These are phyloP conservation scores for Leiothrix lutea DNA, from an alignment of 2,113 vertebrate species.

Conservation along the genomic window DNA sequence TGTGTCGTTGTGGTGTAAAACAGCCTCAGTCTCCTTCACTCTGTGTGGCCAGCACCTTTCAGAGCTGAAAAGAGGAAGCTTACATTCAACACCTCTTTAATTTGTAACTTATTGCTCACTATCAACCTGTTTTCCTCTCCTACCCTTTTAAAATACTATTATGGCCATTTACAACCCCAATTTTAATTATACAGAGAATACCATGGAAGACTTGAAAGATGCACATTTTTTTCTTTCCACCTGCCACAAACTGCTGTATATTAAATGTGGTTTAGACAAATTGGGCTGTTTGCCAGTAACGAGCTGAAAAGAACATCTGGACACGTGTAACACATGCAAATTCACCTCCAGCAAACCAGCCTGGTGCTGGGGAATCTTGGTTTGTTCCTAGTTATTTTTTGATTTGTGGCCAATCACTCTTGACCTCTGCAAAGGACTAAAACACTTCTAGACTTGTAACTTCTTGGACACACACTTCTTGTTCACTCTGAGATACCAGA, in stretches of 20 bases:
- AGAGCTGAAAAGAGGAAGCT: neutral
- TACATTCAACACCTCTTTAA: neutral
- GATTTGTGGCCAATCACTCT: neutral
- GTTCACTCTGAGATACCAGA: neutral
- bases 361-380: neutral
- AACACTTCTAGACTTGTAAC: neutral
- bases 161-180: neutral
- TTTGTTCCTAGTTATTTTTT: slow-evolving; percentile 25
- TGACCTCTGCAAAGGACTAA: neutral
- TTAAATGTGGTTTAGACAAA: slow-evolving; percentile 31
- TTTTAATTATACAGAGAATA: neutral
- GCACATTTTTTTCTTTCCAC: neutral
- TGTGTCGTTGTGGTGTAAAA: too few species aligned
- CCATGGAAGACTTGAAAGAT: neutral
- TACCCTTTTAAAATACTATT: neutral
- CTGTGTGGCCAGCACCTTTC: neutral
- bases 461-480: neutral
- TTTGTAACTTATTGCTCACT: neutral
- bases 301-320: slow-evolving; percentile 52
- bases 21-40: neutral
- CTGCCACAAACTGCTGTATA: neutral
- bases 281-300: slow-evolving; percentile 20
- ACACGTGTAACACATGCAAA: neutral
- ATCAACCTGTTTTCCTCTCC: neutral
- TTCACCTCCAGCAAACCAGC: neutral